These are phyloP conservation scores for Amphibalanus amphitrite DNA, from an alignment of 1,140 invertebrate genomes.

Conservation along the genomic window DNA sequence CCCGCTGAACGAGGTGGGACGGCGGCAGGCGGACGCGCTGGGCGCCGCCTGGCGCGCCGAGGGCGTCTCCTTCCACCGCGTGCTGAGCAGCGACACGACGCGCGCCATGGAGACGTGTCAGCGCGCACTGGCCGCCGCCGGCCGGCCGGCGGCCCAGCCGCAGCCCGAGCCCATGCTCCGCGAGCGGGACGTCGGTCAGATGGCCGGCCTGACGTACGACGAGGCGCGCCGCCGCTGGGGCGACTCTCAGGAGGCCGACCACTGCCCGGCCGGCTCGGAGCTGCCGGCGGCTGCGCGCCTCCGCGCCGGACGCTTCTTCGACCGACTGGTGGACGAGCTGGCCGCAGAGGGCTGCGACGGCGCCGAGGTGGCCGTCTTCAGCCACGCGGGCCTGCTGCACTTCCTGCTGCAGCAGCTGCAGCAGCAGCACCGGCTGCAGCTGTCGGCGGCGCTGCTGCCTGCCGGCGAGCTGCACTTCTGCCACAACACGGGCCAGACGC, in stretches of 20 bases:
- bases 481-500: background rate
- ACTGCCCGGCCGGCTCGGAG: too few relatives aligned
- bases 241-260: too few relatives aligned
- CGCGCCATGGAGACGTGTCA: too few relatives aligned
- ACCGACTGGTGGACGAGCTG: background rate
- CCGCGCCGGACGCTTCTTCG: too few relatives aligned
- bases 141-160: too few relatives aligned
- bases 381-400: background rate
- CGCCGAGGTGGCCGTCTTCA: background rate
- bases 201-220: background rate
- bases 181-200: background rate
- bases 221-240: too few relatives aligned
- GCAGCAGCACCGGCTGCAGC: background rate
- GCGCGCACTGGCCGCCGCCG: too few relatives aligned
- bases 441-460: background rate
- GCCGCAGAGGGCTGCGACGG: too few relatives aligned
- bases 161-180: background rate
- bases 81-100: too few relatives aligned
- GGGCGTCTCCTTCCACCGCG: too few relatives aligned
- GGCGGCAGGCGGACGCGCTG: background rate
- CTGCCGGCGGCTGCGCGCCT: too few relatives aligned
- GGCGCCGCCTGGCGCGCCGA: too few relatives aligned
- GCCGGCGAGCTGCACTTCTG: background rate
- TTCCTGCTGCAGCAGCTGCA: background rate
- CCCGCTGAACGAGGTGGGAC: background rate